These are phyloP conservation scores for Ormia ochracea DNA, from an alignment of 2,888 invertebrate genomes.

Conservation along the genomic window DNA sequence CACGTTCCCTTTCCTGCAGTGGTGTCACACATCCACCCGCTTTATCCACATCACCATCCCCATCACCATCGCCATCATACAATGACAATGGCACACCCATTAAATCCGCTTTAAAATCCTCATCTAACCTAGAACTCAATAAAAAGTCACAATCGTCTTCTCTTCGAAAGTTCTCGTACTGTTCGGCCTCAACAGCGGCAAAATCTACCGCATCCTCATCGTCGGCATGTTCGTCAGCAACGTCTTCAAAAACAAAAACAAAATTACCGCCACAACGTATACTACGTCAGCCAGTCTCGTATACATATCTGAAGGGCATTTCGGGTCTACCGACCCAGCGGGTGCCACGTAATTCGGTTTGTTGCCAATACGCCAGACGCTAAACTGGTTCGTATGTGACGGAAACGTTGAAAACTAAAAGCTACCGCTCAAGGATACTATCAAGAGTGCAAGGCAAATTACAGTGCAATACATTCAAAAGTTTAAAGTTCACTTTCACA, in stretches of 20 bases:
- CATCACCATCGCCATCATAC: slow-evolving; percentile 58
- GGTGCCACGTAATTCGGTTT: slow-evolving; percentile 81
- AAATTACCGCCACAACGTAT: slow-evolving; percentile 85
- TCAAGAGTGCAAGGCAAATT: not conserved
- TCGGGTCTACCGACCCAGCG: slow-evolving; percentile 89
- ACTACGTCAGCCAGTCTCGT: slow-evolving; percentile 85
- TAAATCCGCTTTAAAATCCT: slow-evolving; percentile 71
- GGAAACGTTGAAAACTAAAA: not conserved
- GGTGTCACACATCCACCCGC: slow-evolving; percentile 75
- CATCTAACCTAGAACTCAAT: slow-evolving; percentile 69
- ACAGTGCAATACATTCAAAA: slow-evolving; percentile 24
- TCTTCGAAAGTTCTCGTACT: slow-evolving; percentile 47
- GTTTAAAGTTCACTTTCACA: slow-evolving; percentile 47
- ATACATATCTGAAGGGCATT: slow-evolving; percentile 88
- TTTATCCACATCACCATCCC: slow-evolving; percentile 47
- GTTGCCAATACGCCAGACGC: slow-evolving; percentile 74
- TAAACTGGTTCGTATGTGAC: slow-evolving; percentile 60
- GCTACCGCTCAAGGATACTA: slow-evolving; percentile 5
- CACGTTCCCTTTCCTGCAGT: slow-evolving; percentile 82
- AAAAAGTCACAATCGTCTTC: slow-evolving; percentile 61
- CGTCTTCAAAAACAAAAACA: slow-evolving; percentile 64
- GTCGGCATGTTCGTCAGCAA: slow-evolving; percentile 42
- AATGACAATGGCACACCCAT: slow-evolving; percentile 64
- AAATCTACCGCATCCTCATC: slow-evolving; percentile 51
- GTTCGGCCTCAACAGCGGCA: slow-evolving; percentile 56